These are phyloP conservation scores for Petromus typicus DNA, from an alignment of 2,113 vertebrate species.

Conservation along the genomic window DNA sequence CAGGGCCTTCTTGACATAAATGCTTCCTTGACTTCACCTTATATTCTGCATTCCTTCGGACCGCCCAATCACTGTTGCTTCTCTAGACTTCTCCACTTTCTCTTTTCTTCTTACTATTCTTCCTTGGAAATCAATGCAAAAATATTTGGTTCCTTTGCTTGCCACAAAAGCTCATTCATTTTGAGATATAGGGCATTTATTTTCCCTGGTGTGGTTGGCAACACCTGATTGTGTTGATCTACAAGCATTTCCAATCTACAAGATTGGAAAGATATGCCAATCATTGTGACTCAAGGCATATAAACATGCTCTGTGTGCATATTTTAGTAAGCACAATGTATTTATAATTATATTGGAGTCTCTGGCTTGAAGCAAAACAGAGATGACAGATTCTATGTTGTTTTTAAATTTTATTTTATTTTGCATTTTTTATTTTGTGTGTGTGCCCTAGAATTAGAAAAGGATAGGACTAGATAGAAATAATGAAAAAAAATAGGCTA, in stretches of 20 bases:
- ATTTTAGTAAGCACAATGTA: constrained; percentile 58
- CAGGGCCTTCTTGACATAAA: constrained; percentile 67
- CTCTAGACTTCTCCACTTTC: neutral
- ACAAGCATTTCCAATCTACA: no score
- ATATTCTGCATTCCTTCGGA: constrained; percentile 2
- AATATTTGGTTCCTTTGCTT: constrained; percentile 54
- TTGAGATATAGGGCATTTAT: constrained; percentile 29
- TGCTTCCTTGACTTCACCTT: constrained; percentile 52
- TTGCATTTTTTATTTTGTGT: constrained; percentile 18
- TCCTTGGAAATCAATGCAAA: constrained; percentile 63
- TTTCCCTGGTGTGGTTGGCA: neutral
- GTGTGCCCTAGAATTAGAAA: neutral
- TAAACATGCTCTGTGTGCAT: neutral
- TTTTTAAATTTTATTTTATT: neutral
- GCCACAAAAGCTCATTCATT: constrained; percentile 35
- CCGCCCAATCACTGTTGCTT: neutral
- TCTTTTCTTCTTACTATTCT: constrained; percentile 46
- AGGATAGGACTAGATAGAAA: constrained; percentile 25
- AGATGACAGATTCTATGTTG: neutral
- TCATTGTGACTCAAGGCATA: neutral
- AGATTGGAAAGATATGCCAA: neutral
- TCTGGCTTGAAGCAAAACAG: constrained; percentile 55
- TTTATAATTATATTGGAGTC: neutral
- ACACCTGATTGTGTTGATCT: constrained; percentile 48
- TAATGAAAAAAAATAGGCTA: neutral